Conservation (phyloP, 30 jellyfish, hydroid and myxozoan species). For the Aurelia coerulea region DNA sequence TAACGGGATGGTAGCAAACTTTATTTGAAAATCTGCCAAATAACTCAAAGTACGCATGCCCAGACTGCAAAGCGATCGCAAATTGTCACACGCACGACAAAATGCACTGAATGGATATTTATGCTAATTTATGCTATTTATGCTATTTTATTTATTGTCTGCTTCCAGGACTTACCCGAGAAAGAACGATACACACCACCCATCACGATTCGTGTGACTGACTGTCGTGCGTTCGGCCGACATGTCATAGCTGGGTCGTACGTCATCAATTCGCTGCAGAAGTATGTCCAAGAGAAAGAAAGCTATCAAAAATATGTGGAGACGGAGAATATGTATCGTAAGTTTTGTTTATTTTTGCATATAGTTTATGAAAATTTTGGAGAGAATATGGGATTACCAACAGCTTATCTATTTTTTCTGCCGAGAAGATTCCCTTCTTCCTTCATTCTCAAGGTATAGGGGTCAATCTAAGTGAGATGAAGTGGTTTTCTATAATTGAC, state of each 20-base stretch:
- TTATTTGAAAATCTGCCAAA: no score
- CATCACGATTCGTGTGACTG: conserved; percentile 65
- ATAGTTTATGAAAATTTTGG: no score
- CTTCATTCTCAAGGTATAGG: no score
- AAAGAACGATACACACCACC: conserved; percentile 67
- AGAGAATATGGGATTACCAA: no score
- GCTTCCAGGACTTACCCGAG: conserved; percentile 55
- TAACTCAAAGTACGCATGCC: no score
- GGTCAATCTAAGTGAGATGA: no score
- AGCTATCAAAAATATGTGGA: neutral
- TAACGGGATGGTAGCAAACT: no score
- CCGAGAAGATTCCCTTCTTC: neutral
- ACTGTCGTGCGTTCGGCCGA: conserved; percentile 74
- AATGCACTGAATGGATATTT: no score
- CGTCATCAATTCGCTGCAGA: conserved; percentile 52
- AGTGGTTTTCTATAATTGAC: no score
- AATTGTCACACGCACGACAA: no score
- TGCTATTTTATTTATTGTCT: neutral
- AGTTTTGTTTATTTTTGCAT: neutral
- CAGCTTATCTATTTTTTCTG: neutral
- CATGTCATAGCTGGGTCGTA: conserved; percentile 69
- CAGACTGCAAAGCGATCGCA: no score
- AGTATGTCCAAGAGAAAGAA: conserved; percentile 12
- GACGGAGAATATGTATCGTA: neutral
- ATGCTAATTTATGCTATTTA: no score